Percentiles rank a stretch among this genome's conserved stretches.
Conservation (phyloP, 2,113 vertebrate genomes). For the Campylomormyrus numenius region DNA sequence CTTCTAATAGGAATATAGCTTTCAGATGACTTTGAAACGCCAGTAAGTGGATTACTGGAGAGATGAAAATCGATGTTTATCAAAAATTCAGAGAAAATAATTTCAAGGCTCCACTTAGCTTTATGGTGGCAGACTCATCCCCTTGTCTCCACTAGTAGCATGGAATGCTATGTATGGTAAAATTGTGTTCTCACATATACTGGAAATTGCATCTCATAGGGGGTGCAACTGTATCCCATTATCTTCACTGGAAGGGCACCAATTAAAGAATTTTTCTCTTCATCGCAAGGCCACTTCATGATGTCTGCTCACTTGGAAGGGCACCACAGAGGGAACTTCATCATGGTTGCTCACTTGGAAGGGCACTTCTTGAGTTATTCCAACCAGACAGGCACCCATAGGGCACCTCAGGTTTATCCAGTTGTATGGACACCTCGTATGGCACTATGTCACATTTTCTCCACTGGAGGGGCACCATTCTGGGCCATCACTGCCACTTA, state of each 20-base stretch:
- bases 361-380: not conserved
- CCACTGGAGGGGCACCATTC: not conserved
- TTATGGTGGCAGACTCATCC: not conserved
- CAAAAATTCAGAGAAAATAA: not conserved
- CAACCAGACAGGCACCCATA: not conserved
- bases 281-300: not conserved
- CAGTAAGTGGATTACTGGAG: not conserved
- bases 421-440: not conserved
- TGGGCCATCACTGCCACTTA: not conserved
- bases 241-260: too few relatives aligned
- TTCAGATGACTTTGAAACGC: slow-evolving; percentile 7
- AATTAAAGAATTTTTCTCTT: not conserved
- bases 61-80: not conserved
- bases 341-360: not conserved
- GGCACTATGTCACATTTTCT: not conserved
- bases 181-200: not conserved
- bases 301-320: not conserved
- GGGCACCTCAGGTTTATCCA: not conserved
- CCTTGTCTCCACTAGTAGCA: not conserved
- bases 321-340: not conserved
- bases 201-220: not conserved
- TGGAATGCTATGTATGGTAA: not conserved
- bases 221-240: too few relatives aligned
- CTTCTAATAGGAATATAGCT: not conserved
- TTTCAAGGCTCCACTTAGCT: not conserved